Percentiles rank a stretch among this genome's conserved stretches.
These are phyloP conservation scores for Callinectes sapidus DNA, from an alignment of 2,888 invertebrate genomes.

Conservation along the genomic window DNA sequence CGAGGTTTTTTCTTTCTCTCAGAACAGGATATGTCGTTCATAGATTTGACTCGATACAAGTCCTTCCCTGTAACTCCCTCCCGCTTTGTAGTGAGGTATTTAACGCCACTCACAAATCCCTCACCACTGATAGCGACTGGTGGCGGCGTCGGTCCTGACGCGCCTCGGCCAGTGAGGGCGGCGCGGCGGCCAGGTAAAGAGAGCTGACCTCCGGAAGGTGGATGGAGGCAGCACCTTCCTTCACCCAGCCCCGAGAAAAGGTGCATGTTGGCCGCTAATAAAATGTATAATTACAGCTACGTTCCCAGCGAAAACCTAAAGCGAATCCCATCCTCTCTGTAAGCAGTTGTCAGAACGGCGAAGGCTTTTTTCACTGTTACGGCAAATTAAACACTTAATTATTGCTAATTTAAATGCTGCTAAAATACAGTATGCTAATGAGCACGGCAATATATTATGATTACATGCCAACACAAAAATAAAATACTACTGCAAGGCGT, in stretches of 20 bases:
- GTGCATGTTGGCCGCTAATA: neutral
- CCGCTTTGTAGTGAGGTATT: neutral
- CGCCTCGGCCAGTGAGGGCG: neutral
- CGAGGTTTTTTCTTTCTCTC: neutral
- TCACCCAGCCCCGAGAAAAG: neutral
- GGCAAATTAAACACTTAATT: slow-evolving; percentile 5
- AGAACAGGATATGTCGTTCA: neutral
- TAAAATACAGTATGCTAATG: neutral
- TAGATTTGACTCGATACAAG: neutral
- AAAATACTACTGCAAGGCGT: slow-evolving; percentile 5
- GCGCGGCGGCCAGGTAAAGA: neutral
- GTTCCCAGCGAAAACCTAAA: neutral
- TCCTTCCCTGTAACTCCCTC: neutral
- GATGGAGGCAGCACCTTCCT: neutral
- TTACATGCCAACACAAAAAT: slow-evolving; percentile 26
- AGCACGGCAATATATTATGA: slow-evolving; percentile 5
- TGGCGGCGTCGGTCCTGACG: neutral
- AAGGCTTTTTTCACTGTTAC: neutral
- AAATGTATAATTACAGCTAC: neutral
- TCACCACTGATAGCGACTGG: neutral
- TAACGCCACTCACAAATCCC: slow-evolving; percentile 22
- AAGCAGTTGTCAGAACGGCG: slow-evolving; percentile 1
- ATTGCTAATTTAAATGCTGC: neutral
- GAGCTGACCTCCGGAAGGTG: slow-evolving; percentile 10
- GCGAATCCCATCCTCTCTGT: neutral